A percentile compares a stretch with the other conserved stretches of the same genome.
These are phyloP conservation scores for Andrena dorsata DNA, from an alignment of 2,888 invertebrate species.

Conservation along the genomic window DNA sequence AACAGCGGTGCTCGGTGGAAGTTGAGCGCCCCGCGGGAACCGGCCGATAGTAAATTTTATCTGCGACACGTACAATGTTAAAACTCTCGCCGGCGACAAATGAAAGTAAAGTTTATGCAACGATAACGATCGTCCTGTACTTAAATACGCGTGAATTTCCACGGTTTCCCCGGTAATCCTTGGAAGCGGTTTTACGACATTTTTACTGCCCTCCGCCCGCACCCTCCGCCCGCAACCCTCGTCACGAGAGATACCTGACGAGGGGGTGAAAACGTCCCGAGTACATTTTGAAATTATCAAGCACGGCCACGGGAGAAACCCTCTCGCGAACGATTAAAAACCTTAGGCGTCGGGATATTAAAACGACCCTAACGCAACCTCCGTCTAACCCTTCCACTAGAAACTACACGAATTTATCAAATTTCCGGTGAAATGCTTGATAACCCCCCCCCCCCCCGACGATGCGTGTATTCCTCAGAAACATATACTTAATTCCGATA, in stretches of 20 bases:
- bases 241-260: slow-evolving; percentile 54
- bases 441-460: too few relatives aligned
- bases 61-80: slow-evolving; percentile 32
- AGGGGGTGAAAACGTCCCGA: slow-evolving; percentile 35
- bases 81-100: slow-evolving; percentile 45
- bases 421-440: too few relatives aligned
- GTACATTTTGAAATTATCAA: slow-evolving; percentile 66
- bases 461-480: too few relatives aligned
- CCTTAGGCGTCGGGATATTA: slow-evolving; percentile 25
- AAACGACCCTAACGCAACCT: background rate
- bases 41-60: slow-evolving; percentile 28
- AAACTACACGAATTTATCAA: too few relatives aligned
- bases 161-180: slow-evolving; percentile 62
- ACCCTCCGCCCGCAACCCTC: slow-evolving; percentile 56
- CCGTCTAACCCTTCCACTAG: too few relatives aligned
- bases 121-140: slow-evolving; percentile 61
- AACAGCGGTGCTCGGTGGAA: background rate
- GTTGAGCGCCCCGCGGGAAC: background rate
- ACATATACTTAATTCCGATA: too few relatives aligned
- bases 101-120: slow-evolving; percentile 60
- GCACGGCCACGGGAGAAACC: slow-evolving; percentile 35
- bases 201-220: slow-evolving; percentile 52
- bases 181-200: slow-evolving; percentile 64
- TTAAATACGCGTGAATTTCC: slow-evolving; percentile 64
- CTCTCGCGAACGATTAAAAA: slow-evolving; percentile 45